These are phyloP conservation scores for Athetis lepigone DNA, from an alignment of 2,888 invertebrate species.

Conservation along the genomic window DNA sequence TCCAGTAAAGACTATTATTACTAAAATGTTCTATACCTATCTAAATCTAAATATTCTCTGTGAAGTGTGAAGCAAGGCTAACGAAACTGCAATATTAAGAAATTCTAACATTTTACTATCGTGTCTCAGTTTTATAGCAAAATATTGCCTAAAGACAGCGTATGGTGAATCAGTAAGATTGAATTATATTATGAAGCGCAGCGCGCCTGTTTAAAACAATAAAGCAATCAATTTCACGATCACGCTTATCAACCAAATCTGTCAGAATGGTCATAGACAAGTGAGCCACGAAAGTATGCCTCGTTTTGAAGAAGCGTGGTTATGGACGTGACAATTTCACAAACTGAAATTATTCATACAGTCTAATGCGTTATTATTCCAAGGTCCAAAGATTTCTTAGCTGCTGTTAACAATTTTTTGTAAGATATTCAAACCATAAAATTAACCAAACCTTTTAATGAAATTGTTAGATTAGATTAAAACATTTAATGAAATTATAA, in stretches of 20 bases:
- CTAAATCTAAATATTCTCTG: slow-evolving; percentile 9
- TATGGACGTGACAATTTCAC: no score
- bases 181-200: background rate
- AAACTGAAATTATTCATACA: no score
- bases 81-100: background rate
- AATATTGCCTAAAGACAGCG: background rate
- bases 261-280: background rate
- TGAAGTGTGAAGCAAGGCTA: background rate
- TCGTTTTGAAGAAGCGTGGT: no score
- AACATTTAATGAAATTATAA: no score
- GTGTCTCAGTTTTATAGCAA: background rate
- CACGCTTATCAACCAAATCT: slow-evolving; percentile 2
- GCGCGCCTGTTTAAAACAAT: background rate
- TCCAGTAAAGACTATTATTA: slow-evolving; percentile 65
- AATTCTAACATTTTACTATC: background rate
- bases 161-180: background rate
- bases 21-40: slow-evolving; percentile 19
- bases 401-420: no score
- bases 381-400: no score
- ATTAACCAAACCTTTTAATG: no score
- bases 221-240: slow-evolving; percentile 18
- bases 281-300: no score
- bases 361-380: no score
- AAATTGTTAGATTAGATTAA: no score
- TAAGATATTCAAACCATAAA: no score